A percentile compares a stretch with the other conserved stretches of the same genome.
Evolutionary conservation across 2,888 invertebrate genomes (phyloP).

Genomic region (Epinotia bilunana): DNA sequence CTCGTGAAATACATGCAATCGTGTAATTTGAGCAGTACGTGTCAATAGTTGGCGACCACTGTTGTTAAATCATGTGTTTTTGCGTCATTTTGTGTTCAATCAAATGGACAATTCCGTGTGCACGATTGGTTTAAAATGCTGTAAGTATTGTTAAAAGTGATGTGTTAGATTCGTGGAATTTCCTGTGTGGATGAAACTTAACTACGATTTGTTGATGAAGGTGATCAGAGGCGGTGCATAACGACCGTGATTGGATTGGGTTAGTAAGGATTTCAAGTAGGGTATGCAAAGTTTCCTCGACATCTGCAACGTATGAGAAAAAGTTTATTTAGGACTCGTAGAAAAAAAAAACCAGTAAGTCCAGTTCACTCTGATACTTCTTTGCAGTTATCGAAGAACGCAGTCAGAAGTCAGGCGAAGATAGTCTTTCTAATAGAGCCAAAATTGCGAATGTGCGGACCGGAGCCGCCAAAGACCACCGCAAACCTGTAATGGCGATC

Average conservation of each 20-base stretch:
- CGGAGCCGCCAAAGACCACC: slow-evolving; percentile 83
- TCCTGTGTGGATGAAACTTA: slow-evolving; percentile 76
- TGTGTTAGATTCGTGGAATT: slow-evolving; percentile 81
- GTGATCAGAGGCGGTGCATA: slow-evolving; percentile 81
- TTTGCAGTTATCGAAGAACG: slow-evolving; percentile 74
- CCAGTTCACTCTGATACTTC: background rate
- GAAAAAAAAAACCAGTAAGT: background rate
- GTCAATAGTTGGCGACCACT: slow-evolving; percentile 63
- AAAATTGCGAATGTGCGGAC: slow-evolving; percentile 83
- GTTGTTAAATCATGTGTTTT: slow-evolving; percentile 57
- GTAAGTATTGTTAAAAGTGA: slow-evolving; percentile 53
- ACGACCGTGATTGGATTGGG: slow-evolving; percentile 76
- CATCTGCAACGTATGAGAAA: slow-evolving; percentile 65
- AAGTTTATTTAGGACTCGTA: background rate
- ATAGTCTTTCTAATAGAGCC: slow-evolving; percentile 80
- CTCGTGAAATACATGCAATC: slow-evolving; percentile 74
- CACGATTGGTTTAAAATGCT: slow-evolving; percentile 52
- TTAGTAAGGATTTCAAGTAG: slow-evolving; percentile 71
- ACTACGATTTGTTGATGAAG: slow-evolving; percentile 72
- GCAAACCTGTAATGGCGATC: slow-evolving; percentile 99
- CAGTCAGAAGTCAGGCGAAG: slow-evolving; percentile 79
- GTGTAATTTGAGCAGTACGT: slow-evolving; percentile 71
- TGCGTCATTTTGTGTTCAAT: slow-evolving; percentile 63
- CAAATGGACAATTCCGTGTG: slow-evolving; percentile 61
- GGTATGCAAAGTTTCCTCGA: slow-evolving; percentile 71